Conservation (phyloP, 2,113 vertebrate species). For the Podilymbus podiceps region DNA sequence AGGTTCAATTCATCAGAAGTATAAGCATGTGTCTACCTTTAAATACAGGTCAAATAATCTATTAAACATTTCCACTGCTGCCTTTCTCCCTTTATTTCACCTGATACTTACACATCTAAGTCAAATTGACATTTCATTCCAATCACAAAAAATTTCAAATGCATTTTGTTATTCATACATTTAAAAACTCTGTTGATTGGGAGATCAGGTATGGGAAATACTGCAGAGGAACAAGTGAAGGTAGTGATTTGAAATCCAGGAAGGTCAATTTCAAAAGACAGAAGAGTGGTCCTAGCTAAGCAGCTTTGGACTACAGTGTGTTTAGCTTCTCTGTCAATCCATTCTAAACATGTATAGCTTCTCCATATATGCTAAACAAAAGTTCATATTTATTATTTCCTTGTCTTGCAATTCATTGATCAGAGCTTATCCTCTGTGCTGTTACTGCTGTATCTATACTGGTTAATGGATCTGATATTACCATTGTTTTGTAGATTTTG, state of each 20-base stretch:
- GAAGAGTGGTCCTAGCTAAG: neutral
- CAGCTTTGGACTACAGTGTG: neutral
- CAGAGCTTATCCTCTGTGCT: neutral
- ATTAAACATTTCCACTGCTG: neutral
- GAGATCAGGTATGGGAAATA: neutral
- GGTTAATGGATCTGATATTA: neutral
- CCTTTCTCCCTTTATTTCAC: neutral
- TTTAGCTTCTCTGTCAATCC: neutral
- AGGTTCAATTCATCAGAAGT: neutral
- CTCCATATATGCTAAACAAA: neutral
- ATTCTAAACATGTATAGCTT: neutral
- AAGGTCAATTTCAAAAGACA: neutral
- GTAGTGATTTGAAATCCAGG: neutral
- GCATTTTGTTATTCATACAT: neutral
- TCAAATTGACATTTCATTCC: neutral
- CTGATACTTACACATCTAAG: neutral
- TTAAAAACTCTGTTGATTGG: neutral
- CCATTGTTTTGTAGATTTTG: neutral
- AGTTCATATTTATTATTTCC: neutral
- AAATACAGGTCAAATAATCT: neutral
- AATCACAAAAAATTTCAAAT: neutral
- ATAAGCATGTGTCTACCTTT: neutral
- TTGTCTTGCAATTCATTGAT: neutral
- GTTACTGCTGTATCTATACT: neutral
- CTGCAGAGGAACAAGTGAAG: neutral